Evolutionary conservation across 2,113 vertebrate species (phyloP).

Genomic region (Leptosomus discolor): DNA sequence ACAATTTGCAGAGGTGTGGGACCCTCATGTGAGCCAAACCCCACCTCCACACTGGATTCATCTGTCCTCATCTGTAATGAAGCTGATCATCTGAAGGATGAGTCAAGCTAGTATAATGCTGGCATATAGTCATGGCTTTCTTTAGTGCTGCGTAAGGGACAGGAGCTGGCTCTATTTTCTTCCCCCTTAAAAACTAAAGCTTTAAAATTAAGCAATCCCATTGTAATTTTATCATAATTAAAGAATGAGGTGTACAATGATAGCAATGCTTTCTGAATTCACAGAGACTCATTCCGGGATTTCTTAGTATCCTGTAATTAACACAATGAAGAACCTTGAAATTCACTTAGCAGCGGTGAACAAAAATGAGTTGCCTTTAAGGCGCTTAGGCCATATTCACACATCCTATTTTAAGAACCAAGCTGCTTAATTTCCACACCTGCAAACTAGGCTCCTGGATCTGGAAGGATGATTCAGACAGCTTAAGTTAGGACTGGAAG

Average conservation of each 20-base stretch:
- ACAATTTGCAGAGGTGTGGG: not conserved
- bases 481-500: constrained; percentile 18
- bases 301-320: constrained; percentile 68
- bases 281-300: constrained; percentile 49
- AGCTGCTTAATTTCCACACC: constrained; percentile 55
- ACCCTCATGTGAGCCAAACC: not conserved
- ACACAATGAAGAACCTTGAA: constrained; percentile 56
- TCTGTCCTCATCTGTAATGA: constrained; percentile 30
- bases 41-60: not conserved
- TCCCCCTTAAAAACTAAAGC: not conserved
- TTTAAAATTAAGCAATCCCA: constrained; percentile 55
- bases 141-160: not conserved
- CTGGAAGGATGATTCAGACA: constrained; percentile 48
- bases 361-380: constrained; percentile 64
- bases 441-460: constrained; percentile 41
- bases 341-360: constrained; percentile 63
- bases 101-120: not conserved
- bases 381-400: constrained; percentile 52
- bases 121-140: not conserved
- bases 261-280: constrained; percentile 36
- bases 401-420: constrained; percentile 57
- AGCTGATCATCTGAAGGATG: constrained; percentile 33
- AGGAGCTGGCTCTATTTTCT: not conserved
- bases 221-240: constrained; percentile 57
- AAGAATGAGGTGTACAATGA: constrained; percentile 22